phyloP scores from a whole-genome alignment of 2,797 vertebrate genomes.

The Arrhamphus sclerolepis region DNA sequence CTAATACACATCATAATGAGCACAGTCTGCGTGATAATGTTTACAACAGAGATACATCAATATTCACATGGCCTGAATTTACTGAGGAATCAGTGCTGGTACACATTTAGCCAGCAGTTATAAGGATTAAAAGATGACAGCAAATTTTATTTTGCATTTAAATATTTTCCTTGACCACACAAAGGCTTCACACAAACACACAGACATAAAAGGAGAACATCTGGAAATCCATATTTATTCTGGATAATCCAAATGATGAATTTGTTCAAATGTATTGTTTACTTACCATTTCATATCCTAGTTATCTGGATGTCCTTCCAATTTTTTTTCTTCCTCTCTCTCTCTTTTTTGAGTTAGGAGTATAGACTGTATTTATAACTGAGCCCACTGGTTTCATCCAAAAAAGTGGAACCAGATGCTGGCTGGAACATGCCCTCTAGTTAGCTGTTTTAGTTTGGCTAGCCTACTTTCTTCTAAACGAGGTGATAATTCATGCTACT shows the following conservation, averaged over 20 bases:
- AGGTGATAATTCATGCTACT: too few species aligned
- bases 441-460: too few species aligned
- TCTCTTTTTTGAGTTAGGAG: too few species aligned
- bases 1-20: slow-evolving; percentile 59
- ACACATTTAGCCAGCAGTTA: slow-evolving; percentile 45
- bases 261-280: not conserved
- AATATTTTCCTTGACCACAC: slow-evolving; percentile 12
- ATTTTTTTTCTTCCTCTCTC: too few species aligned
- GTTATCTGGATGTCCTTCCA: too few species aligned
- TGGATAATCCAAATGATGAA: not conserved
- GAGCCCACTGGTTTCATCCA: too few species aligned
- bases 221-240: not conserved
- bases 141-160: slow-evolving; percentile 22
- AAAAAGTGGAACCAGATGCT: too few species aligned
- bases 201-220: too few species aligned
- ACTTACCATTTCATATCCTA: too few species aligned
- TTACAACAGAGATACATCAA: slow-evolving; percentile 59
- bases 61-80: slow-evolving; percentile 57
- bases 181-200: not conserved
- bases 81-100: slow-evolving; percentile 36
- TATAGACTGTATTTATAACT: too few species aligned
- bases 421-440: too few species aligned
- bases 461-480: too few species aligned
- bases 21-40: slow-evolving; percentile 51
- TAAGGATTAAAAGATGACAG: slow-evolving; percentile 43